A percentile compares a stretch with the other conserved stretches of the same genome.
Conservation (phyloP, 2,888 invertebrate genomes). For the Plebejus argus region DNA sequence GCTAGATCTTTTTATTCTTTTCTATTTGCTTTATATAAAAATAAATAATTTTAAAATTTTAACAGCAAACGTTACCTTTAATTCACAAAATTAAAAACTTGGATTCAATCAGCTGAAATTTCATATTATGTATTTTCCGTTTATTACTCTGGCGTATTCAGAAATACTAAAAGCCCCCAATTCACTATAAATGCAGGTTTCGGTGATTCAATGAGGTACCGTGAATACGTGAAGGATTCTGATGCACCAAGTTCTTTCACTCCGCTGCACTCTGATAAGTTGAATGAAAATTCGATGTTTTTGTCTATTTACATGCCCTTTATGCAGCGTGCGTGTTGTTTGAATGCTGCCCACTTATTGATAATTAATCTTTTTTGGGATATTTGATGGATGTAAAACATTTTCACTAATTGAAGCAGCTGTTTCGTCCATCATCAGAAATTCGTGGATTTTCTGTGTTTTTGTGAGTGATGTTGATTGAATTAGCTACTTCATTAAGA, state of each 20-base stretch:
- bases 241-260: conserved; percentile 55
- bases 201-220: conserved; percentile 74
- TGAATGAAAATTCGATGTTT: conserved; percentile 46
- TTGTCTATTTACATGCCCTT: conserved; percentile 50
- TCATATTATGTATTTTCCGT: conserved; percentile 36
- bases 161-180: conserved; percentile 45
- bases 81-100: conserved; percentile 10
- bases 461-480: conserved; percentile 16
- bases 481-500: conserved; percentile 16
- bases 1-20: not conserved
- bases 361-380: conserved; percentile 32
- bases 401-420: conserved; percentile 30
- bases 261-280: conserved; percentile 44
- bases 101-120: conserved; percentile 34
- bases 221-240: conserved; percentile 62
- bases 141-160: conserved; percentile 33
- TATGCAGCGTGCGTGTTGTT: conserved; percentile 44
- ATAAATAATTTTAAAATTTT: not conserved
- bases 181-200: conserved; percentile 59
- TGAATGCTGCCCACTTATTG: conserved; percentile 34
- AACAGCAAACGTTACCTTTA: not conserved
- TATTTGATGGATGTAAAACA: conserved; percentile 25
- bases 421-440: conserved; percentile 20
- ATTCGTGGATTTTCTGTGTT: conserved; percentile 17
- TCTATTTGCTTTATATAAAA: not conserved